phyloP scores from a whole-genome alignment of 2,888 invertebrate species.

The Zaprionus obscuricornis region DNA sequence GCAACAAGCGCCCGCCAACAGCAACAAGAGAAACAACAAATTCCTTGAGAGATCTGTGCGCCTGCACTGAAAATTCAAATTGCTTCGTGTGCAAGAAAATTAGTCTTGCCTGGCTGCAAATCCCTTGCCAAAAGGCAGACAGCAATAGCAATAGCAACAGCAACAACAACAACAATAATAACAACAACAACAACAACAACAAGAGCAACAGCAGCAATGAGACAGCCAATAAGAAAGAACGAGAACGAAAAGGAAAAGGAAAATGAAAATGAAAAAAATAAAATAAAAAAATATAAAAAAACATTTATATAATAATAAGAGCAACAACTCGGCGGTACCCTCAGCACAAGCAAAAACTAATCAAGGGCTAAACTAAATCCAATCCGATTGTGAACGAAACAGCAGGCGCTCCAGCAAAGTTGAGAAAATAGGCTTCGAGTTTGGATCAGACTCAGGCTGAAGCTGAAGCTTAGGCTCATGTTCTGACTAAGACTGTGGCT shows the following conservation, averaged over 20 bases:
- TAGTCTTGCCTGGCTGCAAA: conserved; percentile 77
- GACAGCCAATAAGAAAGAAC: conserved; percentile 41
- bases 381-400: conserved; percentile 76
- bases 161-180: conserved; percentile 26
- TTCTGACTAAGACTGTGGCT: conserved; percentile 15
- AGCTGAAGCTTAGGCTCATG: conserved; percentile 13
- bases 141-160: conserved; percentile 34
- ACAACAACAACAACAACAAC: conserved; percentile 4
- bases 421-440: conserved; percentile 28
- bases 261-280: conserved; percentile 13
- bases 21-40: conserved; percentile 55
- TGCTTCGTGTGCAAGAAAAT: conserved; percentile 83
- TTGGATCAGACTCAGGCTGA: conserved; percentile 20
- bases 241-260: conserved; percentile 3
- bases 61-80: conserved; percentile 79
- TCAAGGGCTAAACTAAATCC: conserved; percentile 83
- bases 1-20: conserved; percentile 53
- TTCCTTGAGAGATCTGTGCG: conserved; percentile 65
- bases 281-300: conserved; percentile 39
- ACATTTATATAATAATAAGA: conserved; percentile 73
- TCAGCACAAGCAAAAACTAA: conserved; percentile 80
- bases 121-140: conserved; percentile 56
- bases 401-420: conserved; percentile 58
- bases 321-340: conserved; percentile 68
- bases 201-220: conserved; percentile 8